Evolutionary conservation across 1,140 invertebrate species (phyloP), one percentile per base, ranked within the genome.

Genomic region (Cardiocondyla obscurior): DNA sequence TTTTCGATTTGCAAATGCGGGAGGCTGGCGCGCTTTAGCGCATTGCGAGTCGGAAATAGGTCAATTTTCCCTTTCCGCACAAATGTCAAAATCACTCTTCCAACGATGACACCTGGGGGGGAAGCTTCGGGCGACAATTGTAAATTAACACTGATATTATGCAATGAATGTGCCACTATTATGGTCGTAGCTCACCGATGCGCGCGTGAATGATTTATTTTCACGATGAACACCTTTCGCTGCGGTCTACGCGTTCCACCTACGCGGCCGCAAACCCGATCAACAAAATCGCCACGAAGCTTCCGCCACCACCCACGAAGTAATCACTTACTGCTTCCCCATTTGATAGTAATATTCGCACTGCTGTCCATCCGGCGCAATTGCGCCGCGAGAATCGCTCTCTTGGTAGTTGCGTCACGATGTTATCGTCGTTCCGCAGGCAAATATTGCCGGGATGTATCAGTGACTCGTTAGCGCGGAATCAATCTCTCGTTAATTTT

Each of bases 341-440:
- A 53, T 67, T 53, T 53, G 46, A 12, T 28, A 67, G 12, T 51
- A 79, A 79, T 76, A 65, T 76, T 62, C 42, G 10, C 42, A 33
- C n/a, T n/a, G 30, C 42, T 73, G 39, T 36, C 30, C 44, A 60
- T 44, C 36, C 25, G 25, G 16, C 42, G 46, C 28, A 46, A 64
- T 51, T 44, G 19, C 42, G 39, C 42, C 36, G 22, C 10, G 30
- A 30, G 22, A 39, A 55, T 65, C 10, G 10, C 42, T 4, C 51
- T 36, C 12, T n/a, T n/a, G 28, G 7, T 33, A 49, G 22, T 8
- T 33, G 6, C 22, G 19, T 76, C 62, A 69, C 60, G 19, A 39
- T 65, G 44, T 36, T 33, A 77, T 53, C 33, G 33, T 14, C 30
- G 12, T 16, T 65, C 10, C 36, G 4, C 16, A 30, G 25, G 16